Percentiles rank a stretch among this genome's conserved stretches.
Evolutionary conservation across 1,140 invertebrate genomes (phyloP).

Genomic region (Druon quercuslanigerum): DNA sequence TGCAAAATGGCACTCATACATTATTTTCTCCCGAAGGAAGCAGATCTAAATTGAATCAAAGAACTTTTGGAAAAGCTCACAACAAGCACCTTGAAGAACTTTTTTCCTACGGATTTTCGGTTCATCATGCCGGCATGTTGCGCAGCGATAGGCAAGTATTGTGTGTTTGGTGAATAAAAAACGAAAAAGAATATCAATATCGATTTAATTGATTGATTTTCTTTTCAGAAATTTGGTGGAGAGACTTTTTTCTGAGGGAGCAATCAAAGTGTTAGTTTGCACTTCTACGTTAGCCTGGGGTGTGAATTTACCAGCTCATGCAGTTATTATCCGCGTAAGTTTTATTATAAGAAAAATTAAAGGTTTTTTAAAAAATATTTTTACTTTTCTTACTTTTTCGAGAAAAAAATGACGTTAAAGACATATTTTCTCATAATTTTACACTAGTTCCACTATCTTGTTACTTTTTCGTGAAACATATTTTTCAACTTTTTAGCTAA

Average conservation of each 20-base stretch:
- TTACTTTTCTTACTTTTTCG: no score
- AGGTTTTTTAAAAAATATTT: no score
- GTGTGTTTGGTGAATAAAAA: conserved; percentile 14
- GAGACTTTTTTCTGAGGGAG: conserved; percentile 91
- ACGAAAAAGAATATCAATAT: not conserved
- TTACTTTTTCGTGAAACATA: no score
- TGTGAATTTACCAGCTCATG: conserved; percentile 98
- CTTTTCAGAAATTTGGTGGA: conserved; percentile 86
- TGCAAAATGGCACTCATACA: conserved; percentile 83
- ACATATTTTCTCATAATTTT: no score
- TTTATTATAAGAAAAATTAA: no score
- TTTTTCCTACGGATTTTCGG: conserved; percentile 91
- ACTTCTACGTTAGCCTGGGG: conserved; percentile 99
- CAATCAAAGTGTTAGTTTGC: conserved; percentile 95
- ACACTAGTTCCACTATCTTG: no score
- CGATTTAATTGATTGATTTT: no score
- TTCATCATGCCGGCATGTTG: conserved; percentile 98
- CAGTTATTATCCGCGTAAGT: conserved; percentile 93
- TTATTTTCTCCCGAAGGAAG: conserved; percentile 81
- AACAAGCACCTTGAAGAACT: conserved; percentile 88
- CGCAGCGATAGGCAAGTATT: conserved; percentile 84
- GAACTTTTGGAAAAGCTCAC: conserved; percentile 81
- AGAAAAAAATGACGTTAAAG: no score
- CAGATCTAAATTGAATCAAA: conserved; percentile 77
- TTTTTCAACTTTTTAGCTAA: no score